Conservation (phyloP, 2,888 invertebrate species). For the Sarcophaga subvicina region DNA sequence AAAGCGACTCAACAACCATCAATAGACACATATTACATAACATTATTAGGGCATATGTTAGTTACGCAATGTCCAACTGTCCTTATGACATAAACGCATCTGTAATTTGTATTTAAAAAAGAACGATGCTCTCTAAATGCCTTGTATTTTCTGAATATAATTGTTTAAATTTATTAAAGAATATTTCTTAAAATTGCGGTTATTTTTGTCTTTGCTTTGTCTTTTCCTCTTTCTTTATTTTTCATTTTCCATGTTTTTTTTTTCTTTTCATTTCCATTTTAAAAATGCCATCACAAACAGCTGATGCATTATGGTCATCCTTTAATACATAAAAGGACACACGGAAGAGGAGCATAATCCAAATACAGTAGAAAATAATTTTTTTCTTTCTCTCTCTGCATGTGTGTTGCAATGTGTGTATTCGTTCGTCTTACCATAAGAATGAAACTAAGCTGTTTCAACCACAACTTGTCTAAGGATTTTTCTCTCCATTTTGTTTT, state of each 20-base stretch:
- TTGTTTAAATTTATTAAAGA: no score
- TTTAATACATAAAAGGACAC: slow-evolving; percentile 9
- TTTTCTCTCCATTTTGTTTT: slow-evolving; percentile 22
- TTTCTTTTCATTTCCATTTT: slow-evolving; percentile 2
- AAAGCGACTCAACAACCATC: no score
- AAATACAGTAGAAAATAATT: slow-evolving; percentile 35
- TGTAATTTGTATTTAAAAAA: no score
- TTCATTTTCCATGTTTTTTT: background rate
- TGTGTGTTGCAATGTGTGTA: background rate
- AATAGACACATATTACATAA: no score
- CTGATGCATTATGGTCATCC: slow-evolving; percentile 64
- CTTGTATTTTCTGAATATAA: no score
- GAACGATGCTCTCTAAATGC: no score
- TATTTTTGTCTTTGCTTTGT: no score
- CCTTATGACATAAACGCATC: no score
- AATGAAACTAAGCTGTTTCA: slow-evolving; percentile 60
- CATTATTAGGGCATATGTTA: no score
- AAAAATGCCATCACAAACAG: slow-evolving; percentile 66
- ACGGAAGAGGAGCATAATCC: slow-evolving; percentile 39
- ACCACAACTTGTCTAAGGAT: slow-evolving; percentile 69
- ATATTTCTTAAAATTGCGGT: no score
- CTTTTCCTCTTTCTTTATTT: no score
- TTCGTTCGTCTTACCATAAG: background rate
- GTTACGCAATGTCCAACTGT: no score
- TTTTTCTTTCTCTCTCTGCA: background rate